A percentile compares a stretch with the other conserved stretches of the same genome.
phyloP scores from a whole-genome alignment of 53 echinoderm and acorn worm genomes.

The Henricia sp. region DNA sequence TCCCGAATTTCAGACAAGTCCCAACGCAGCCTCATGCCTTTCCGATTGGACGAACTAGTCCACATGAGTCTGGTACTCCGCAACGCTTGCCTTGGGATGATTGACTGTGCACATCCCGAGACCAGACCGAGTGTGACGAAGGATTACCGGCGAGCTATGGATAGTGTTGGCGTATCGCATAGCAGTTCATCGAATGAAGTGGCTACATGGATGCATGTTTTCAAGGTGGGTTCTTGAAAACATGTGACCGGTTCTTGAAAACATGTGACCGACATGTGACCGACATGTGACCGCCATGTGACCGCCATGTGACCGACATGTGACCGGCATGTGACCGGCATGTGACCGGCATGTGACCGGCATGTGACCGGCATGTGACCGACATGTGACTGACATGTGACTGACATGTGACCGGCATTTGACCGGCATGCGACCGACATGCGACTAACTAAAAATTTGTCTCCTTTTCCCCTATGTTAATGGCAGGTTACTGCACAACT shows the following conservation, averaged over 20 bases:
- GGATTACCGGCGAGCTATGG: constrained; percentile 84
- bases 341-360: too few species aligned
- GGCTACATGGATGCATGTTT: constrained; percentile 91
- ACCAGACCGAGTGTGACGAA: constrained; percentile 74
- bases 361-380: too few species aligned
- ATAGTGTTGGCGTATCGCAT: constrained; percentile 65
- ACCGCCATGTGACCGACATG: too few species aligned
- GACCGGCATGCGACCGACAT: not conserved
- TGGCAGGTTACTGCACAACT: constrained; percentile 82
- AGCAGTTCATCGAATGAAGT: constrained; percentile 32
- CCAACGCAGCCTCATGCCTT: constrained; percentile 88
- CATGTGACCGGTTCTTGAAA: too few species aligned
- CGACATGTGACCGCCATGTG: too few species aligned
- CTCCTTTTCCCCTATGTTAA: not conserved
- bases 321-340: too few species aligned
- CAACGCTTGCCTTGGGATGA: constrained; percentile 94
- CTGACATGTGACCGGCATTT: too few species aligned
- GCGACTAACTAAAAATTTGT: too few species aligned
- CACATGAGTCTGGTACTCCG: constrained; percentile 82
- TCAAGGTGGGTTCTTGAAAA: constrained; percentile 77
- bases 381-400: too few species aligned
- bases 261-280: too few species aligned
- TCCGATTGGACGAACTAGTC: constrained; percentile 77
- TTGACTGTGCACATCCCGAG: constrained; percentile 92
- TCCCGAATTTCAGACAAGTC: constrained; percentile 34